Base-by-base conservation (phyloP, 2,797 vertebrate species). In the Nyctibius grandis region DNA sequence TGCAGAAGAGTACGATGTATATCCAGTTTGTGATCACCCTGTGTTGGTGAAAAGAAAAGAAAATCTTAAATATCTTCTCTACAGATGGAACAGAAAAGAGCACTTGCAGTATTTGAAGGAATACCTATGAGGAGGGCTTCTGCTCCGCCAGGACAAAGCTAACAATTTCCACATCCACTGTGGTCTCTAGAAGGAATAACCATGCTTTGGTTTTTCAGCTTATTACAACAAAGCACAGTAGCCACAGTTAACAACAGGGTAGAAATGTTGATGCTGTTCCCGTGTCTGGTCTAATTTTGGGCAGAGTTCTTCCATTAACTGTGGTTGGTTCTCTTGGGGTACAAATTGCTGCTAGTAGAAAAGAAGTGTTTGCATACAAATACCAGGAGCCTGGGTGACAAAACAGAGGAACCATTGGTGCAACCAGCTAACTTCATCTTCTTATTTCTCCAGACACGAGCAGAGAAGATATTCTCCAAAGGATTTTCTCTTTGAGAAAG, bases 41-140 rank as follows among this genome's bases (percentile, higher is more conserved):
- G 1, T 1, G 6, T 1, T 60, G 22, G 51, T 20, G 44, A 28
- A 56, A 77, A 74, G n/a, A 25, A 61, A 76, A 75, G 9, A 33
- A 93, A 50, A 60, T 11, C 23, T 51, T 28, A 34, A 79, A 1
- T 8, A 26, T 5, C 44, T 77, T 44, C 40, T 51, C 11, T 14
- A 19, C 12, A 63, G 48, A 31, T 20, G 15, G 31, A n/a, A 28
- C 5, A 36, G 29, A 53, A 47, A 33, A 33, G 4, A 16, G 12
- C 25, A 26, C 1, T 0, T 2, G 25, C 16, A 53, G 64, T 7
- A 0, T 23, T 15, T 29, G 38, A 67, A 81, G 67, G 11, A 60
- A 51, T 4, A 12, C 20, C 22, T 53, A 5, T 6, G 19, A 53
- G 28, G 31, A 70, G 51, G 1, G 40, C 4, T 50, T 44, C 40